Evolutionary conservation across 2,888 invertebrate species (phyloP), one percentile per base, ranked within the genome.

Genomic region (Machimus rusticus): DNA sequence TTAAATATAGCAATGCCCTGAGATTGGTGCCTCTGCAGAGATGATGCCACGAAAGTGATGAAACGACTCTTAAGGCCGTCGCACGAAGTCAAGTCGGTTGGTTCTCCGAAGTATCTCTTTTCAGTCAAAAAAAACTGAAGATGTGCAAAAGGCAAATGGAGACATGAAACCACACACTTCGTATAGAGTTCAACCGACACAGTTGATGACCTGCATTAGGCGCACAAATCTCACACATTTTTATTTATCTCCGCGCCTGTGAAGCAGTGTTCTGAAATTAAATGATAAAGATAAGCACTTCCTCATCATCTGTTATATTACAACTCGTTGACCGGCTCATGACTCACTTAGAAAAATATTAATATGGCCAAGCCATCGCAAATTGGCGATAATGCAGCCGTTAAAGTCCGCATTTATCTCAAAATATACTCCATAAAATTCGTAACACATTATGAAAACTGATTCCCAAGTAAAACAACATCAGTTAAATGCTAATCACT

Each of bases 201-300:
- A 66, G 66, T 66, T 66, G 66, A 66, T 8, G 66, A 66, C 66
- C 66, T 51, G 51, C 79, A 79, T 23, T 46, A 28, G 79, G 51
- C 79, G 28, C 6, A 51, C 23, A 79, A 23, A 51, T 79, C 79
- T 28, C 51, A 46, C 51, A 55, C 28, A 79, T 5, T 51, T 79
- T 79, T 79, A 46, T 46, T 79, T 79, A 79, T 79, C 66, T 66
- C 79, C 28, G 43, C 23, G 14, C 8, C 51, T 79, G n/a, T 46
- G 28, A 66, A 43, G n/a, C 37, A 12, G 14, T 31, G 37, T 14
- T 84, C 57, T 31, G 19, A 16, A 84, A n/a, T 66, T 14, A 28
- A 84, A n/a, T 66, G 82, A 84, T 84, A 66, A 66, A 31, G 78
- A 86, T 86, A 86, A 86, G 57, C 78, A 86, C 86, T 86, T 86